Evolutionary conservation across 2,797 vertebrate genomes (phyloP).

Genomic region (Nyctibius grandis): DNA sequence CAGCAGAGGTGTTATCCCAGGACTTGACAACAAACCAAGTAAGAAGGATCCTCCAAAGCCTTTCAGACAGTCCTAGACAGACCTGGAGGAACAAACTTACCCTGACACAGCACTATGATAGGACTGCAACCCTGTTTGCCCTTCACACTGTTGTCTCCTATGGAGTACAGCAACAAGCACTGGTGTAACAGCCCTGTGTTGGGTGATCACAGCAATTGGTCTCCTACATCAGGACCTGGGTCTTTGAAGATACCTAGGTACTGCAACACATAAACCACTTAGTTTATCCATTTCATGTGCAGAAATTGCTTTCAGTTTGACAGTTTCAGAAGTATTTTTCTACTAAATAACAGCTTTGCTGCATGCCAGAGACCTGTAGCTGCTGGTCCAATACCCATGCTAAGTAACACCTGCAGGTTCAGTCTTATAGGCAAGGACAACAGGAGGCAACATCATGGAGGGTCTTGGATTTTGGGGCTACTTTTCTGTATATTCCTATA

Average conservation of each 20-base stretch:
- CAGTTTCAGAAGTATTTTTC: not conserved
- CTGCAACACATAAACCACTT: not conserved
- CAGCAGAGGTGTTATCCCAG: not conserved
- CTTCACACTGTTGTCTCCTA: not conserved
- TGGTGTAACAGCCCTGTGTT: fast-evolving
- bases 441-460: not conserved
- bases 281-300: not conserved
- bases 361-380: not conserved
- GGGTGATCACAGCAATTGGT: fast-evolving
- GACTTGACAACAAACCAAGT: not conserved
- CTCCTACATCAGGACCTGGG: not conserved
- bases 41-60: not conserved
- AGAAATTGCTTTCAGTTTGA: not conserved
- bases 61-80: not conserved
- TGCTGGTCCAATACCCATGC: not conserved
- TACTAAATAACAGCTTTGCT: not conserved
- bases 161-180: not conserved
- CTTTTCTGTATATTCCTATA: not conserved
- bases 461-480: not conserved
- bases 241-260: not conserved
- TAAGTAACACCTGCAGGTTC: not conserved
- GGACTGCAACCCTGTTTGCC: not conserved
- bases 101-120: not conserved
- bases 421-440: not conserved
- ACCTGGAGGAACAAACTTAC: not conserved